Evolutionary conservation across 1,140 invertebrate species (phyloP).

Genomic region (Temnothorax curvispinosus): DNA sequence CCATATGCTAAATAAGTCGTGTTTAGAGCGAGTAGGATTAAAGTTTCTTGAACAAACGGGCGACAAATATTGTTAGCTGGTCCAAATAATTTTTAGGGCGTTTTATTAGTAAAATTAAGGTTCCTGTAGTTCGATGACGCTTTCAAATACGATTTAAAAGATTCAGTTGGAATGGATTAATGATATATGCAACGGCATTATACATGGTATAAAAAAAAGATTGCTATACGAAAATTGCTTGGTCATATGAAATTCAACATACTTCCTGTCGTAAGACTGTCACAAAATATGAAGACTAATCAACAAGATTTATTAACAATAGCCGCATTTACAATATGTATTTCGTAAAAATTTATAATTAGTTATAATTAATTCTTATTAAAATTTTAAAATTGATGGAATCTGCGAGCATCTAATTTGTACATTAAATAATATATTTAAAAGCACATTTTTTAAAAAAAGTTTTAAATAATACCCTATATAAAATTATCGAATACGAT

Average conservation of each 20-base stretch:
- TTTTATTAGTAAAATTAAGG: constrained; percentile 64
- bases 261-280: constrained; percentile 4
- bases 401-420: background rate
- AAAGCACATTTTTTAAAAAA: constrained; percentile 4
- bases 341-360: constrained; percentile 4
- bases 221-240: constrained; percentile 7
- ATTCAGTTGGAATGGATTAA: constrained; percentile 51
- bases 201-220: constrained; percentile 28
- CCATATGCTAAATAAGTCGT: constrained; percentile 63
- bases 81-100: constrained; percentile 51
- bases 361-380: background rate
- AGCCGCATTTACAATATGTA: constrained; percentile 1
- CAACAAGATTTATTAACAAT: background rate
- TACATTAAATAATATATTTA: constrained; percentile 5
- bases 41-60: constrained; percentile 52
- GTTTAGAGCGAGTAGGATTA: constrained; percentile 52
- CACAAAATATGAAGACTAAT: background rate
- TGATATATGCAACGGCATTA: constrained; percentile 53
- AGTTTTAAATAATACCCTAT: constrained; percentile 12
- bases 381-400: constrained; percentile 8
- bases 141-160: constrained; percentile 46
- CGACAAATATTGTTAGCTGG: constrained; percentile 57
- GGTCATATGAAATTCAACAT: background rate
- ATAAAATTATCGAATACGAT: background rate
- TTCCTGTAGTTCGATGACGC: constrained; percentile 60